Evolutionary conservation across 1,140 invertebrate species (phyloP).

Genomic region (Panulirus ornatus): DNA sequence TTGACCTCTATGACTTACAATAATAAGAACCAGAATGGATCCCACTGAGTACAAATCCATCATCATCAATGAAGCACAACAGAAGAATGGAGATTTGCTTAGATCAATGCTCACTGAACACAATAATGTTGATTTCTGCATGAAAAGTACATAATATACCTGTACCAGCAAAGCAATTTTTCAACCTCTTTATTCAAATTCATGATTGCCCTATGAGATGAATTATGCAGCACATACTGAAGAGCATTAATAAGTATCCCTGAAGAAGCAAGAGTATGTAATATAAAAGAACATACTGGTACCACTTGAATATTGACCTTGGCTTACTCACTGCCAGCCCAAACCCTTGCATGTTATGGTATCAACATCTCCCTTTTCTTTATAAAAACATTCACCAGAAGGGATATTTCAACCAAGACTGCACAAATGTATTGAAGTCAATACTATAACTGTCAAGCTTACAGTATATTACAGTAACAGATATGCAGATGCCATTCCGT

Average conservation of each 20-base stretch:
- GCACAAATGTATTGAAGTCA: constrained; percentile 33
- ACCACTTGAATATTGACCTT: constrained; percentile 24
- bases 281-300: constrained; percentile 25
- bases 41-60: constrained; percentile 65
- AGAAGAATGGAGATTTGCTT: constrained; percentile 51
- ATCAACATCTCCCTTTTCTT: constrained; percentile 5
- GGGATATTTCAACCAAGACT: constrained; percentile 44
- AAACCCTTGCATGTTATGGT: constrained; percentile 28
- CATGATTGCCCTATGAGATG: constrained; percentile 28
- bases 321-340: constrained; percentile 16
- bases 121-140: constrained; percentile 39
- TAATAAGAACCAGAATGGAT: constrained; percentile 70
- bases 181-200: constrained; percentile 28
- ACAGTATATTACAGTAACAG: constrained; percentile 61
- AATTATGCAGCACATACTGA: constrained; percentile 57
- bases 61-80: constrained; percentile 61
- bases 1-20: constrained; percentile 71
- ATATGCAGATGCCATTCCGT: constrained; percentile 62
- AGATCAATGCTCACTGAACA: constrained; percentile 42
- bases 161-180: constrained; percentile 56
- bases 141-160: constrained; percentile 43
- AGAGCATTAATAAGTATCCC: constrained; percentile 58
- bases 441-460: constrained; percentile 50
- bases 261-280: constrained; percentile 51
- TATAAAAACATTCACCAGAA: constrained; percentile 45